Percentiles rank a stretch among this genome's conserved stretches.
Evolutionary conservation across 2,113 vertebrate species (phyloP).

Genomic region (Manacus vitellinus): DNA sequence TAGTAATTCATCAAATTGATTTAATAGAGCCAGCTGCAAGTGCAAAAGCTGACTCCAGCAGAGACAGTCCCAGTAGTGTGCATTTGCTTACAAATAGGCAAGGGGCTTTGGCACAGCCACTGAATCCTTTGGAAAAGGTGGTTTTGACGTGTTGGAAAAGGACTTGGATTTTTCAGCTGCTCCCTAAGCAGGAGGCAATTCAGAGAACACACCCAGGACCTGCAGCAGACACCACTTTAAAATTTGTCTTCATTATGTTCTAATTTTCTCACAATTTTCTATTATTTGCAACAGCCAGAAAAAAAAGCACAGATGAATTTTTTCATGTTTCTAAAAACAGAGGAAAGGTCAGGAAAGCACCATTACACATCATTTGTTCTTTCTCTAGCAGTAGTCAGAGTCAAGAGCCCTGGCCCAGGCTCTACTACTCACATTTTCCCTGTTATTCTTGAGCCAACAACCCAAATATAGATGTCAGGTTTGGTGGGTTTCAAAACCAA

Average conservation of each 20-base stretch:
- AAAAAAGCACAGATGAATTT: neutral
- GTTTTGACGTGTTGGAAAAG: constrained; percentile 34
- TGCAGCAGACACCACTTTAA: neutral
- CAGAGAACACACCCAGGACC: neutral
- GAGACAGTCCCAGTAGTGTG: neutral
- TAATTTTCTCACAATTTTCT: neutral
- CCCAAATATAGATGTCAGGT: neutral
- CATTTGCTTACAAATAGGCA: constrained; percentile 14
- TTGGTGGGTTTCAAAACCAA: neutral
- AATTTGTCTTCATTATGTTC: constrained; percentile 19
- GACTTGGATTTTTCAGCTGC: neutral
- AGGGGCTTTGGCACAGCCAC: constrained; percentile 39
- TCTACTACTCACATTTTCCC: neutral
- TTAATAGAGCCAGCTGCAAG: constrained; percentile 49
- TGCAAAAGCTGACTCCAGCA: constrained; percentile 1
- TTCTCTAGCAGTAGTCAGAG: neutral
- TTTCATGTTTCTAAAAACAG: neutral
- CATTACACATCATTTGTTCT: neutral
- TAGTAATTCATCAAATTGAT: constrained; percentile 49
- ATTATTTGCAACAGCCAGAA: neutral
- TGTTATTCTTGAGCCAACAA: neutral
- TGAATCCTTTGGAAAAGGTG: constrained; percentile 25
- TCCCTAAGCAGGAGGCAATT: constrained; percentile 4
- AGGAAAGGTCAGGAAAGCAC: neutral
- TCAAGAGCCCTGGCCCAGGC: neutral